Conservation (phyloP, 2,113 vertebrate genomes). For the Aspiorhynchus laticeps region DNA sequence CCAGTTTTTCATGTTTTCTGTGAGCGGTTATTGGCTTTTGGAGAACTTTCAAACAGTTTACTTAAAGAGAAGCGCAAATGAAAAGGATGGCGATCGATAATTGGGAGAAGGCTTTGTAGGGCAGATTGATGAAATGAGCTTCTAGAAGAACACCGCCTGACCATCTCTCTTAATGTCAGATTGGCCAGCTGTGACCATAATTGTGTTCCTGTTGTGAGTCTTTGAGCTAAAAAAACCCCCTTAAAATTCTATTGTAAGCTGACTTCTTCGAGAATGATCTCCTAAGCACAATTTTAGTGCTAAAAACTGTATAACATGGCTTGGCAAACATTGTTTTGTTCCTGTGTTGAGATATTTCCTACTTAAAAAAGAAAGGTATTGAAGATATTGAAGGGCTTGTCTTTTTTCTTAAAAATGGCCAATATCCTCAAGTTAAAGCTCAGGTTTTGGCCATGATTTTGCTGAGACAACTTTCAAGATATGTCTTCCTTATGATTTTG, state of each 20-base stretch:
- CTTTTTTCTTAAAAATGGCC: background rate
- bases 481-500: too few relatives aligned
- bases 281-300: background rate
- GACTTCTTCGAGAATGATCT: background rate
- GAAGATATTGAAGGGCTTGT: background rate
- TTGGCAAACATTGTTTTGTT: background rate
- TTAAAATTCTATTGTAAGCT: background rate
- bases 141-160: constrained; percentile 31
- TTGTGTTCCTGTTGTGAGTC: background rate
- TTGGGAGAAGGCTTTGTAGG: constrained; percentile 8
- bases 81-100: constrained; percentile 37
- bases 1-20: constrained; percentile 22
- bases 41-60: constrained; percentile 24
- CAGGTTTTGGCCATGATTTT: too few relatives aligned
- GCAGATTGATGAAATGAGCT: constrained; percentile 45
- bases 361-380: background rate
- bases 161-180: constrained; percentile 26
- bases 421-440: too few relatives aligned
- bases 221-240: background rate
- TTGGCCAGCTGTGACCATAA: background rate
- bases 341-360: background rate
- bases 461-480: too few relatives aligned
- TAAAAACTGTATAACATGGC: background rate
- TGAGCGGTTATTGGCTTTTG: background rate
- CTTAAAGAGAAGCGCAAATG: constrained; percentile 15